Base-by-base conservation (phyloP, 2,797 vertebrate species). In the Onychomys leucogaster region DNA sequence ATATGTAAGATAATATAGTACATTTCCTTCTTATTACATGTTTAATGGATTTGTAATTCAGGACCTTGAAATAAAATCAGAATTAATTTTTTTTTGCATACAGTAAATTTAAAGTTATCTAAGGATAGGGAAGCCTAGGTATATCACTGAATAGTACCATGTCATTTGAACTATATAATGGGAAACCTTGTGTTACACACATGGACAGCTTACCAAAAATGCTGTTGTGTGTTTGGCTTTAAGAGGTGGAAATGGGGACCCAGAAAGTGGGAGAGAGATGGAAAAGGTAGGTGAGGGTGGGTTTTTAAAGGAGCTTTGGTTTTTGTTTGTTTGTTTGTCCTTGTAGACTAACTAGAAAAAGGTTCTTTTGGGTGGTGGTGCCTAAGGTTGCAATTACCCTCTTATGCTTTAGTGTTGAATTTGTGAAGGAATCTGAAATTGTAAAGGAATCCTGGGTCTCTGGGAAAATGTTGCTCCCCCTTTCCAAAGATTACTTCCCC, bases 231-330 rank as follows among this genome's bases (percentile, higher is more conserved):
- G 89, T 96, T 94, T 95, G 95, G 84, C 85, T 78, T 49, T 96
- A 63, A 96, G 83, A 96, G 77, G 84, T 96, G 94, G 90, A 97
- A 87, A 77, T 97, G 94, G 95, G 89, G 96, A 90, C 76, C 73
- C 71, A 83, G 65, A 88, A 97, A 75, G 88, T 94, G 77, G 90
- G 97, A 95, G 57, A 95, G 75, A 96, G 91, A 59, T 95, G 95
- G 87, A 92, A 95, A 96, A 97, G 96, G 94, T 94, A 97, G 96
- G 96, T 94, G 69, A 92, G 94, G 80, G 89, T 94, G 88, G 85
- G 52, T 78, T 73, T 86, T 94, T 89, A 93, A 96, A 63, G 59
- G 59, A 89, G 87, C 37, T 85, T 37, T 96, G 46, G 29, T 52
- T 59, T 49, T 61, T 77, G 65, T 81, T 69, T 57, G 61, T 71